These are phyloP conservation scores for Sebastes diaconus DNA, from an alignment of 2,797 vertebrate species.

Conservation along the genomic window DNA sequence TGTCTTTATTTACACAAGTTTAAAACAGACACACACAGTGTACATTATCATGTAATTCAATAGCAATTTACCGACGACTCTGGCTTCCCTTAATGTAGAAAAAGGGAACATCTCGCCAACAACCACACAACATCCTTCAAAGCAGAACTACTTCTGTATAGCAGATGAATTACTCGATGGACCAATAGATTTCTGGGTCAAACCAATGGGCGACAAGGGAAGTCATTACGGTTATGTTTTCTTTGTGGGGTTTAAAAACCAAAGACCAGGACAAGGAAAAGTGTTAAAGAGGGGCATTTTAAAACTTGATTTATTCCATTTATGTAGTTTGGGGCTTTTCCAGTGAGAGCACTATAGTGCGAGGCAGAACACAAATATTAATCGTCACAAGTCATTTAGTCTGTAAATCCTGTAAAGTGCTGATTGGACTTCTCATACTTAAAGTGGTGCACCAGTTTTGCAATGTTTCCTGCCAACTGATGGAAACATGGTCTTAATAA, in stretches of 20 bases:
- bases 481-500: neutral
- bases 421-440: conserved; percentile 12
- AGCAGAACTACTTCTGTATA: neutral
- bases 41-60: conserved; percentile 43
- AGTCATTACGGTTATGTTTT: neutral
- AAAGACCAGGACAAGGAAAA: neutral
- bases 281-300: neutral
- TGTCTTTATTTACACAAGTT: conserved; percentile 53
- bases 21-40: conserved; percentile 31
- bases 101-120: conserved; percentile 13
- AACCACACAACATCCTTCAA: conserved; percentile 19
- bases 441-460: neutral
- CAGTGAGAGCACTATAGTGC: neutral
- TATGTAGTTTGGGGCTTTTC: neutral
- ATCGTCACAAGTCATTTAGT: conserved; percentile 19
- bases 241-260: neutral
- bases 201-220: neutral
- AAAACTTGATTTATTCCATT: conserved; percentile 1
- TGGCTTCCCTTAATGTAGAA: neutral
- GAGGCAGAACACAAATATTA: conserved; percentile 21
- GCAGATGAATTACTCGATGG: neutral
- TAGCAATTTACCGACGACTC: conserved; percentile 16
- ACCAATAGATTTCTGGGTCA: neutral
- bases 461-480: neutral
- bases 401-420: neutral